Evolutionary conservation across 2,113 vertebrate genomes (phyloP).

Genomic region (Orthonyx spaldingii): DNA sequence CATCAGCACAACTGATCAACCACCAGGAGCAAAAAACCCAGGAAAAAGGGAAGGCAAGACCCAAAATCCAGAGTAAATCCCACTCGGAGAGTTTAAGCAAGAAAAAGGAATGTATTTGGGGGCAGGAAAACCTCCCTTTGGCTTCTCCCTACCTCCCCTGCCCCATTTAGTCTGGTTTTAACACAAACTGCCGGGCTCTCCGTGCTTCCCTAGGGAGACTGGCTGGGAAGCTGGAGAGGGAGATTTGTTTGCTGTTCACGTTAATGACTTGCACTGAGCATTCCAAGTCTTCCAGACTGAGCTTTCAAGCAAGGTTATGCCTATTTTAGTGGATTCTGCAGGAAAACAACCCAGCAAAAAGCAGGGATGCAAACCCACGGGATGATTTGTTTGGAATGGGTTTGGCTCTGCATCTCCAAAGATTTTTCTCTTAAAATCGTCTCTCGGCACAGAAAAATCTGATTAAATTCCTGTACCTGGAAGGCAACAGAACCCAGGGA

Average conservation of each 20-base stretch:
- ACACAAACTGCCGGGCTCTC: neutral
- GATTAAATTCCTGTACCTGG: neutral
- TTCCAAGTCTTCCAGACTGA: neutral
- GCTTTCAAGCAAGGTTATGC: neutral
- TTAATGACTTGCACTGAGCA: slow-evolving; percentile 14
- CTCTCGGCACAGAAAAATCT: neutral
- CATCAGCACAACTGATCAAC: neutral
- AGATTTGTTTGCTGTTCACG: neutral
- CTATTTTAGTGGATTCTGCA: neutral
- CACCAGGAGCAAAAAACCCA: neutral
- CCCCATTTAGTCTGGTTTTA: neutral
- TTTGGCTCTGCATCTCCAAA: neutral
- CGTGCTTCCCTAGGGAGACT: neutral
- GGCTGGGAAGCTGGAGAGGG: neutral
- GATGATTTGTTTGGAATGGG: neutral
- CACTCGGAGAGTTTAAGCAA: neutral
- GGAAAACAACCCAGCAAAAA: neutral
- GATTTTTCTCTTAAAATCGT: neutral
- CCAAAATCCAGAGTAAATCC: neutral
- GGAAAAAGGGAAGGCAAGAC: neutral
- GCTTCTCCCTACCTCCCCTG: neutral
- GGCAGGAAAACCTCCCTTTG: neutral
- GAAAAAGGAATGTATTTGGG: neutral
- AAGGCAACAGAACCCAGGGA: neutral
- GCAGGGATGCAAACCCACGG: neutral